Evolutionary conservation across 2,888 invertebrate genomes (phyloP).

Genomic region (Epiblema foenella): DNA sequence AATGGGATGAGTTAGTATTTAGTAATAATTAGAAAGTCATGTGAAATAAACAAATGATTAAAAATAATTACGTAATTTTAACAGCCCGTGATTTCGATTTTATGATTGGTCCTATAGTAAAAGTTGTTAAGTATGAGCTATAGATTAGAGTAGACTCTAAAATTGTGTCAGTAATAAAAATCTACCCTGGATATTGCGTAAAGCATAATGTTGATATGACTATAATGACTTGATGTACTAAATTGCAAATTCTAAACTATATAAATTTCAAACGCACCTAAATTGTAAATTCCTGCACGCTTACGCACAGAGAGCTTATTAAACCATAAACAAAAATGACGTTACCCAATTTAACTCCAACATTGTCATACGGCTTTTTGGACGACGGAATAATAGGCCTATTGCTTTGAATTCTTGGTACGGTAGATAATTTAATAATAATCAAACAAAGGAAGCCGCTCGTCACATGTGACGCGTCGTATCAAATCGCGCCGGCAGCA

Average conservation of each 20-base stretch:
- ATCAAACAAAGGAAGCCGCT: slow-evolving; percentile 76
- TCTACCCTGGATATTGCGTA: neutral
- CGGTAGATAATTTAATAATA: slow-evolving; percentile 73
- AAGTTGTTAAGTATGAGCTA: too few species aligned
- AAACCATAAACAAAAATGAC: slow-evolving; percentile 12
- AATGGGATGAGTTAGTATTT: too few species aligned
- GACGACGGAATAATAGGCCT: slow-evolving; percentile 33
- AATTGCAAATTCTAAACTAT: neutral
- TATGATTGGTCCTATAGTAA: too few species aligned
- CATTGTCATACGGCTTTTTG: slow-evolving; percentile 28
- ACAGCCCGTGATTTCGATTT: too few species aligned
- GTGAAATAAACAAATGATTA: too few species aligned
- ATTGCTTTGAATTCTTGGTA: slow-evolving; percentile 41
- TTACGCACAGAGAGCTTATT: neutral
- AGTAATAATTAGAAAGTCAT: too few species aligned
- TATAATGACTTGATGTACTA: neutral
- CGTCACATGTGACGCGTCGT: slow-evolving; percentile 75
- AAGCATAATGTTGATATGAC: neutral
- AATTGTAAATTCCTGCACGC: slow-evolving; percentile 7
- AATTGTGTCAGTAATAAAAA: neutral
- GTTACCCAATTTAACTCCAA: neutral
- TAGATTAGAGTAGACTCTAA: too few species aligned
- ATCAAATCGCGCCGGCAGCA: slow-evolving; percentile 80
- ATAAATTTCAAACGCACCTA: neutral
- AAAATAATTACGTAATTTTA: too few species aligned